Percentiles rank a stretch among this genome's conserved stretches.
Evolutionary conservation across 2,113 vertebrate genomes (phyloP).

Genomic region (Athene noctua): DNA sequence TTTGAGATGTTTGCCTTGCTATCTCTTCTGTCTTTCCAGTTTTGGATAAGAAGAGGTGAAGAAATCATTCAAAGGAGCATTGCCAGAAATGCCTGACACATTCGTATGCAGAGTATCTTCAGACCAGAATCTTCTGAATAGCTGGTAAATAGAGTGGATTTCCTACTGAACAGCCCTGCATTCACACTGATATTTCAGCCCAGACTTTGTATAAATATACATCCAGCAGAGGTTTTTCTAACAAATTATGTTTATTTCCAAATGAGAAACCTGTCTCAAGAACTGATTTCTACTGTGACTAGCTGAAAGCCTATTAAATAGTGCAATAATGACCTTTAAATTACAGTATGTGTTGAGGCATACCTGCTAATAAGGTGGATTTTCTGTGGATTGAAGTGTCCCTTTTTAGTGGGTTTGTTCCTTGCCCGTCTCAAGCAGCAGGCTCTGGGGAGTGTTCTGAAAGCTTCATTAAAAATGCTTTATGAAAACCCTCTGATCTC

Average conservation of each 20-base stretch:
- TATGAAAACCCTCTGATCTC: conserved; percentile 9
- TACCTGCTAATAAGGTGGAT: not conserved
- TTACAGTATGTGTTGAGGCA: not conserved
- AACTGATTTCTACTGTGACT: not conserved
- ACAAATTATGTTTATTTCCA: not conserved
- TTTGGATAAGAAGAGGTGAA: not conserved
- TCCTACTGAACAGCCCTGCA: not conserved
- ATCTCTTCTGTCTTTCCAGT: not conserved
- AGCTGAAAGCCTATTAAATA: not conserved
- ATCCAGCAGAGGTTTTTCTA: not conserved
- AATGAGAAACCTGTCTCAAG: not conserved
- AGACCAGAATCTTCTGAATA: not conserved
- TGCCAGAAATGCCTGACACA: not conserved
- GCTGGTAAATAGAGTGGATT: not conserved
- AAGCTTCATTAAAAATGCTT: conserved; percentile 29
- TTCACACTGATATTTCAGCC: not conserved
- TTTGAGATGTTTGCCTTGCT: not conserved
- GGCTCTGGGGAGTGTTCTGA: not conserved
- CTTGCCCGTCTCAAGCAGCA: not conserved
- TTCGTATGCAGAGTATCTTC: not conserved
- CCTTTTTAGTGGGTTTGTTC: not conserved
- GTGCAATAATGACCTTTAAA: not conserved
- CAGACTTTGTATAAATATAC: not conserved
- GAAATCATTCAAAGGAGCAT: not conserved
- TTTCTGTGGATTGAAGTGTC: not conserved